A percentile compares a stretch with the other conserved stretches of the same genome.
phyloP scores from a whole-genome alignment of 1,140 invertebrate species.

The Drosophila melanica region DNA sequence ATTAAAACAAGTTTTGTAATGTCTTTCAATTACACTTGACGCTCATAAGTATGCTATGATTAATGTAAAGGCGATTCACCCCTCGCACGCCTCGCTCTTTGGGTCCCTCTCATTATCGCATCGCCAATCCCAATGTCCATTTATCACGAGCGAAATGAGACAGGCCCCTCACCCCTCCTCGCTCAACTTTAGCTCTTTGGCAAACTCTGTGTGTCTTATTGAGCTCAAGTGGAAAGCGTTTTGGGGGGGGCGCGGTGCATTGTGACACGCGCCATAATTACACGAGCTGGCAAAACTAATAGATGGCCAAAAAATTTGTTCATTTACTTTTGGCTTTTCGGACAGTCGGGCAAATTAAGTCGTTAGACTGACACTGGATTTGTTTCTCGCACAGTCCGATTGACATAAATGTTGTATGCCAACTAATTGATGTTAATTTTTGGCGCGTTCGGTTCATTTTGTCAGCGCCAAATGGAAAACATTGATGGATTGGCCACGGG shows the following conservation, averaged over 20 bases:
- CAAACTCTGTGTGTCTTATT: conserved; percentile 45
- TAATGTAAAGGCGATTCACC: conserved; percentile 70
- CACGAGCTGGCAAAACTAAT: conserved; percentile 56
- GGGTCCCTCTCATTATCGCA: conserved; percentile 63
- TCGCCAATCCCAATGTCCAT: conserved; percentile 60
- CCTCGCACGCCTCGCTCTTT: conserved; percentile 8
- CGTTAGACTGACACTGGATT: conserved; percentile 48
- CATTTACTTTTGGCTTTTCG: conserved; percentile 51
- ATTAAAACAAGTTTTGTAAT: conserved; percentile 80
- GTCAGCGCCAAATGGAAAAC: conserved; percentile 25
- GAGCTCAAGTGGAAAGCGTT: conserved; percentile 14
- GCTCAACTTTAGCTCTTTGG: conserved; percentile 49
- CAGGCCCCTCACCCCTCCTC: not conserved
- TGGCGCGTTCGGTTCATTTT: conserved; percentile 18
- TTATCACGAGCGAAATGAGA: conserved; percentile 69
- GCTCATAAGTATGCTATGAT: conserved; percentile 81
- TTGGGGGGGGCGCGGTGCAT: conserved; percentile 9
- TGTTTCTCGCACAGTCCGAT: conserved; percentile 39
- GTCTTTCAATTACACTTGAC: conserved; percentile 80
- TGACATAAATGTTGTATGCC: conserved; percentile 61
- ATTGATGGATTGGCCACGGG: conserved; percentile 56
- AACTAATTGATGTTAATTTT: conserved; percentile 79
- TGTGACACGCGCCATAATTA: conserved; percentile 65
- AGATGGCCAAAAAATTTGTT: conserved; percentile 46
- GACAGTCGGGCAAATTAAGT: conserved; percentile 49